Percentiles rank a stretch among this genome's conserved stretches.
Conservation (phyloP, 2,797 vertebrate species). For the Lacerta bilineata region DNA sequence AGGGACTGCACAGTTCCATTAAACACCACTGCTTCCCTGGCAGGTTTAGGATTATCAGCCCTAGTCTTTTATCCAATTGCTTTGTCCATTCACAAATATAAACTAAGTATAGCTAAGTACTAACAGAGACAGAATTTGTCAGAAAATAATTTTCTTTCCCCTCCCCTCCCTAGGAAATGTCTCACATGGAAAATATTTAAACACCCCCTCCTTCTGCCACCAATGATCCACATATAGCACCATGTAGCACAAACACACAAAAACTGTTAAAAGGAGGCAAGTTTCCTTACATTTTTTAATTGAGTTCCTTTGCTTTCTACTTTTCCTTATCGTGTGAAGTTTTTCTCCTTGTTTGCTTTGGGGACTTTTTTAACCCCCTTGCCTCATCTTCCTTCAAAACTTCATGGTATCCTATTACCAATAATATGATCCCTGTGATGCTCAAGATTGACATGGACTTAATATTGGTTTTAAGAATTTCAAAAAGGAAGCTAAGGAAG, state of each 20-base stretch:
- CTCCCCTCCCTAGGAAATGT: not conserved
- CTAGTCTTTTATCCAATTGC: not conserved
- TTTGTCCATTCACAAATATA: not conserved
- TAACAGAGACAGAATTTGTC: not conserved
- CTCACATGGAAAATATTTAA: not conserved
- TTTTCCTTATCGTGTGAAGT: not conserved
- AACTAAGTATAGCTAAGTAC: not conserved
- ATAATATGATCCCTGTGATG: slow-evolving; percentile 34
- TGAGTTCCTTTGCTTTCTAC: not conserved
- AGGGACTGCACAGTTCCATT: too few relatives aligned
- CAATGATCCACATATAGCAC: not conserved
- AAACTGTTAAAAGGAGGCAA: not conserved
- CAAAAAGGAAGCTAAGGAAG: not conserved
- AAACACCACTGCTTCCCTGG: too few relatives aligned
- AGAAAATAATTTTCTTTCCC: not conserved
- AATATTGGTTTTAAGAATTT: slow-evolving; percentile 35
- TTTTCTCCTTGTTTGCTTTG: not conserved
- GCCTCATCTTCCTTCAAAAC: not conserved
- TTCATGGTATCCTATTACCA: not conserved
- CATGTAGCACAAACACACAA: not conserved
- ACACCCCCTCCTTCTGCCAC: not conserved
- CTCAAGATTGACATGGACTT: slow-evolving; percentile 10
- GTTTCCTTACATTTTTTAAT: not conserved
- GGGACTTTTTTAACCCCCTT: not conserved
- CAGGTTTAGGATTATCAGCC: too few relatives aligned